Base-by-base conservation (phyloP, 1,140 invertebrate species). In the Drosophila paulistorum region DNA sequence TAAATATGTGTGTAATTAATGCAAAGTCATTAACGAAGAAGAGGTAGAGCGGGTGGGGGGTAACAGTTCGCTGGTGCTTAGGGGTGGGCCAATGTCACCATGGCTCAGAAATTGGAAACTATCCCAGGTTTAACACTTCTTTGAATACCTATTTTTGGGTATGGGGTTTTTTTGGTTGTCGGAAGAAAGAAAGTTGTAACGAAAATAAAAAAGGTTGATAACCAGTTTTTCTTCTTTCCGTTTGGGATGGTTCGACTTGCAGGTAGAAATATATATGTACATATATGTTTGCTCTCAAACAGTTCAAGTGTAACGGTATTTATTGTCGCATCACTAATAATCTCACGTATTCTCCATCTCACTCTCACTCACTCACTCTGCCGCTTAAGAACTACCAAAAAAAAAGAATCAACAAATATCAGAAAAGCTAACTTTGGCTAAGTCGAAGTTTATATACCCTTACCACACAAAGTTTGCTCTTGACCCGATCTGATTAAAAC, bases 21-120 rank as follows among this genome's bases (percentile, higher is more conserved):
- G 74, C 74, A 76, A 76, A 76, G 73, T 76, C 73, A 69, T 64
- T 41, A 62, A 41, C 61, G 17, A 9, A 11, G 10, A 17, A 14
- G 41, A 30, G 42, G 6, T 26, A 23, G 23, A 20, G 10, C n/a
- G 14, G 45, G 9, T 30, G 45, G 45, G 45, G 45, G 45, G 45
- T 17, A 7, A 51, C 9, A 10, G 17, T 23, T 23, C 17, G 20
- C 17, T 23, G 20, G 17, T 11, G 35, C 17, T 20, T 23, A n/a
- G 41, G 41, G 41, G 41, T n/a, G 63, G 13, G 48, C 33, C 30
- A 65, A 55, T 54, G 63, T 51, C 63, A 65, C 14, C 55, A 23
- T 63, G 41, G 7, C 13, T 48, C n/a, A 26, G n/a, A 63, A 45
- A 45, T 63, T 45, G 17, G 61, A 42, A 48, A 48, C 26, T 63